A percentile compares a stretch with the other conserved stretches of the same genome.
phyloP scores from a whole-genome alignment of 2,888 invertebrate genomes.

The Ormyrus pomaceus region DNA sequence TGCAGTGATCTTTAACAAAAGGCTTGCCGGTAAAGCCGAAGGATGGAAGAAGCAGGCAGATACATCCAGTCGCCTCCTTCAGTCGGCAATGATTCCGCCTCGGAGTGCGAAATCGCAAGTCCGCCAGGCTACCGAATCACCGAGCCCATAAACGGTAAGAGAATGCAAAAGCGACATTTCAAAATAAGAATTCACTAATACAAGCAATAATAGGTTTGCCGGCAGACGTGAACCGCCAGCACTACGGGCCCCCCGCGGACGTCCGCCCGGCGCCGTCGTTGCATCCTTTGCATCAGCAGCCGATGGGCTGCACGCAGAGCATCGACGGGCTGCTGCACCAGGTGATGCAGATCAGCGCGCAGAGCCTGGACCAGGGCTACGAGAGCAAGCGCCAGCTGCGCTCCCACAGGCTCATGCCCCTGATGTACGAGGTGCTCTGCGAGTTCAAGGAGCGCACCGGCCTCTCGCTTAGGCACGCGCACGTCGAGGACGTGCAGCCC shows the following conservation, averaged over 20 bases:
- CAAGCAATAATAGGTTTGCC: background rate
- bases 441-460: slow-evolving; percentile 46
- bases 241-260: no score
- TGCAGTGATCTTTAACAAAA: no score
- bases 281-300: no score
- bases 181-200: background rate
- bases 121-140: slow-evolving; percentile 24
- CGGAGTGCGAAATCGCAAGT: background rate
- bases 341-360: slow-evolving; percentile 24
- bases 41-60: slow-evolving; percentile 24
- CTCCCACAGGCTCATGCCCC: slow-evolving; percentile 25
- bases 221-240: no score
- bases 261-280: background rate
- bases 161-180: background rate
- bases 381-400: slow-evolving; percentile 15
- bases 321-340: slow-evolving; percentile 31
- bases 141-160: slow-evolving; percentile 28
- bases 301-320: background rate
- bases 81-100: slow-evolving; percentile 6
- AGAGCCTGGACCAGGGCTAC: slow-evolving; percentile 36
- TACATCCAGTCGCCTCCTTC: slow-evolving; percentile 18
- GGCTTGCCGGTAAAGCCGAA: background rate
- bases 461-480: slow-evolving; percentile 94
- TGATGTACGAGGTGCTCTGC: slow-evolving; percentile 34
- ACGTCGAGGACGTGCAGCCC: slow-evolving; percentile 98